phyloP scores from a whole-genome alignment of 2,888 invertebrate genomes.

The Drosophila parthenogenetica region DNA sequence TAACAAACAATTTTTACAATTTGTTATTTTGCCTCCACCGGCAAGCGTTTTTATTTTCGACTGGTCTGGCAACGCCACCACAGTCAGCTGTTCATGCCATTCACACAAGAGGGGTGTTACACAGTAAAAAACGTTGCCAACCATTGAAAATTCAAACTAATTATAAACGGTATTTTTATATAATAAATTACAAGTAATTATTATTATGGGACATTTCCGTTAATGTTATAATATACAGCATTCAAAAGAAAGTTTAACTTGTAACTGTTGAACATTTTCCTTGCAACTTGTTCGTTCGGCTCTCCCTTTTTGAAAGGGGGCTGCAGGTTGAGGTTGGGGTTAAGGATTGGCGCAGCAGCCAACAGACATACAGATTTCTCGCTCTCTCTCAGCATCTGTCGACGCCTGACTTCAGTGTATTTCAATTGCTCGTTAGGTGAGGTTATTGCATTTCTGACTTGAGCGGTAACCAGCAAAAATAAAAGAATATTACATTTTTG shows the following conservation, averaged over 20 bases:
- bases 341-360: conserved; percentile 42
- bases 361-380: conserved; percentile 36
- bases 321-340: neutral
- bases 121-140: conserved; percentile 1
- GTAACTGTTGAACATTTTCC: neutral
- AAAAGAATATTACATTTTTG: conserved; percentile 17
- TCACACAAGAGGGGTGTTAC: conserved; percentile 32
- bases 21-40: conserved; percentile 36
- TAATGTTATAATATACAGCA: too few species aligned
- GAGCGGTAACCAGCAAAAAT: conserved; percentile 42
- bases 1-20: neutral
- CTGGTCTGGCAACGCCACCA: conserved; percentile 53
- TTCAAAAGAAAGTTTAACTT: neutral
- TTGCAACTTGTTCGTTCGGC: conserved; percentile 56
- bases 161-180: too few species aligned
- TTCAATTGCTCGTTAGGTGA: conserved; percentile 71
- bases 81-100: conserved; percentile 42
- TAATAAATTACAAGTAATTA: too few species aligned
- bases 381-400: conserved; percentile 57
- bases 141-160: neutral
- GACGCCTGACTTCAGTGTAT: conserved; percentile 62
- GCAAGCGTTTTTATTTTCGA: conserved; percentile 9
- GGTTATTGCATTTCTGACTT: conserved; percentile 61
- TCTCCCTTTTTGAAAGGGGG: conserved; percentile 10
- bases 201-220: too few species aligned